A percentile compares a stretch with the other conserved stretches of the same genome.
phyloP scores from a whole-genome alignment of 2,888 invertebrate species.

The Hypolimnas misippus region DNA sequence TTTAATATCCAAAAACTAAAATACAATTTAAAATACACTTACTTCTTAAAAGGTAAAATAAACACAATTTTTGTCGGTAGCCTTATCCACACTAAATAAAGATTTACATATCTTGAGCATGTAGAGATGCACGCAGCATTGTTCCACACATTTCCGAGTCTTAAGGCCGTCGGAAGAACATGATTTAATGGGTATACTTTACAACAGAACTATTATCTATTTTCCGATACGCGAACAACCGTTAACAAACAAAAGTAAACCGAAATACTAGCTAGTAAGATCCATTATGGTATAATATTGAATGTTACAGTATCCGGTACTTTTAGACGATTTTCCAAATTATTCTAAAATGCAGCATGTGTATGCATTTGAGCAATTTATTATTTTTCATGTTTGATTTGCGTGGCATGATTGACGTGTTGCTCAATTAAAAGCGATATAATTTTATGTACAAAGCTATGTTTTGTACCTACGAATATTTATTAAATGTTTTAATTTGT shows the following conservation, averaged over 20 bases:
- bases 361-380: slow-evolving; percentile 25
- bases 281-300: slow-evolving; percentile 26
- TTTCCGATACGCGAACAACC: slow-evolving; percentile 75
- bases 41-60: background rate
- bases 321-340: slow-evolving; percentile 60
- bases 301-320: slow-evolving; percentile 51
- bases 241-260: slow-evolving; percentile 47
- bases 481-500: slow-evolving; percentile 6
- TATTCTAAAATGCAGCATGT: slow-evolving; percentile 49
- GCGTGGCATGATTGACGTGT: slow-evolving; percentile 36
- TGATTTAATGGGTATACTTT: slow-evolving; percentile 71
- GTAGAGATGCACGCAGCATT: slow-evolving; percentile 46
- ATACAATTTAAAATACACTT: background rate
- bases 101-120: slow-evolving; percentile 27
- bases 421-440: slow-evolving; percentile 15
- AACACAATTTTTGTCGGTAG: background rate
- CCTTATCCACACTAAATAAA: slow-evolving; percentile 21
- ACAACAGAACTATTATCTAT: slow-evolving; percentile 66
- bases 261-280: slow-evolving; percentile 26
- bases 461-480: background rate
- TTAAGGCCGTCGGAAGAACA: slow-evolving; percentile 74
- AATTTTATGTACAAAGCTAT: background rate
- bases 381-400: slow-evolving; percentile 36
- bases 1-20: too few relatives aligned
- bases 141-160: slow-evolving; percentile 61